Percentiles rank a stretch among this genome's conserved stretches.
Evolutionary conservation across 2,113 vertebrate species (phyloP).

Genomic region (Perccottus glenii): DNA sequence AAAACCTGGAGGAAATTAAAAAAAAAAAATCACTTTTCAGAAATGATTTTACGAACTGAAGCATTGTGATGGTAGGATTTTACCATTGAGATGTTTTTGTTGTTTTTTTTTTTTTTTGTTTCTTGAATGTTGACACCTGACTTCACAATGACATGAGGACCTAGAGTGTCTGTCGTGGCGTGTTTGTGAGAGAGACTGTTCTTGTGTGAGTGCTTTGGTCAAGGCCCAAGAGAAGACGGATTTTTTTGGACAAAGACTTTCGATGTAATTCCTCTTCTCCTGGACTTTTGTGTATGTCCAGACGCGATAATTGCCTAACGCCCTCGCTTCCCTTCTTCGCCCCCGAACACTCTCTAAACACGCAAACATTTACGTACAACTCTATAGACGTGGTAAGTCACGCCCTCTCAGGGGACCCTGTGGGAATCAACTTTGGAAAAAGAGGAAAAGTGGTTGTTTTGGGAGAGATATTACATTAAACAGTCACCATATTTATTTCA

Average conservation of each 20-base stretch:
- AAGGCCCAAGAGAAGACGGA: slow-evolving; percentile 60
- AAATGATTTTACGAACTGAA: slow-evolving; percentile 82
- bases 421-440: background rate
- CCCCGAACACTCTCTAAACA: slow-evolving; percentile 35
- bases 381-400: background rate
- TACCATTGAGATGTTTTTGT: slow-evolving; percentile 73
- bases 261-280: slow-evolving; percentile 59
- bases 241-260: slow-evolving; percentile 62
- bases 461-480: background rate
- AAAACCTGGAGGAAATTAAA: slow-evolving; percentile 80
- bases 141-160: slow-evolving; percentile 70
- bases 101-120: slow-evolving; percentile 57
- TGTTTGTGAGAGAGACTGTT: slow-evolving; percentile 29
- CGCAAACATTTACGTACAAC: slow-evolving; percentile 36
- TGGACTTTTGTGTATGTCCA: slow-evolving; percentile 44
- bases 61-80: slow-evolving; percentile 79
- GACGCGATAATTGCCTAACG: slow-evolving; percentile 62
- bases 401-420: background rate
- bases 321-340: slow-evolving; percentile 48
- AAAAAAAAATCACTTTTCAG: slow-evolving; percentile 72
- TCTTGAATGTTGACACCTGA: slow-evolving; percentile 72
- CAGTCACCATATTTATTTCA: background rate
- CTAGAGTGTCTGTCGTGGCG: slow-evolving; percentile 45
- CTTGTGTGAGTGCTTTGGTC: slow-evolving; percentile 38
- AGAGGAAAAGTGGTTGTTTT: background rate